Conservation (phyloP, 1,140 invertebrate species). For the Drosophila sulfurigaster region DNA sequence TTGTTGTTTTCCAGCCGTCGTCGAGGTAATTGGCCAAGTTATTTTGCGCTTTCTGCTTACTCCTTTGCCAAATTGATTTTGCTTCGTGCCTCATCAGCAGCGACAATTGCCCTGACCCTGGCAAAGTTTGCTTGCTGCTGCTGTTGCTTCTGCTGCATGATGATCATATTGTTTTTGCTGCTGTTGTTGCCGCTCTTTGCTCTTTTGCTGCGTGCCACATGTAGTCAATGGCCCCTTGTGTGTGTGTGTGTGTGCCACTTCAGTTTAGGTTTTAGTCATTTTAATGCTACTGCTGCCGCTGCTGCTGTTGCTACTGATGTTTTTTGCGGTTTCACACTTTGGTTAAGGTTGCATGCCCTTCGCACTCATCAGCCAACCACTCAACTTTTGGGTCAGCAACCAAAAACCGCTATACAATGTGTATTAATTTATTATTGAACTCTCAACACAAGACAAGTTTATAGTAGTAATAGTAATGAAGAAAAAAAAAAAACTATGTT, state of each 20-base stretch:
- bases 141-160: slow-evolving; percentile 12
- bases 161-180: slow-evolving; percentile 2
- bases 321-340: slow-evolving; percentile 85
- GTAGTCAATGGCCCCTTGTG: slow-evolving; percentile 44
- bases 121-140: slow-evolving; percentile 24
- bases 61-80: slow-evolving; percentile 73
- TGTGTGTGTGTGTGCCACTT: slow-evolving; percentile 23
- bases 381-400: slow-evolving; percentile 55
- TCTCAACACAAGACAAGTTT: no score
- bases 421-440: slow-evolving; percentile 50
- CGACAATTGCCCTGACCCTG: slow-evolving; percentile 72
- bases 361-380: slow-evolving; percentile 49
- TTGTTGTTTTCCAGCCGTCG: slow-evolving; percentile 12
- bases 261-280: slow-evolving; percentile 11
- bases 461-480: no score
- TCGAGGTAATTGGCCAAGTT: slow-evolving; percentile 72
- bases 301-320: slow-evolving; percentile 72
- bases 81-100: slow-evolving; percentile 81
- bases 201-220: slow-evolving; percentile 52
- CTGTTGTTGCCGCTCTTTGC: slow-evolving; percentile 7
- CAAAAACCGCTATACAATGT: slow-evolving; percentile 31
- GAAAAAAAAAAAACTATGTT: slow-evolving; percentile 55
- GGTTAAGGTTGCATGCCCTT: slow-evolving; percentile 79
- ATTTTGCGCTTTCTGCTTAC: slow-evolving; percentile 74
- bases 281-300: slow-evolving; percentile 48